Percentiles rank a stretch among this genome's conserved stretches.
Evolutionary conservation across 1,140 invertebrate species (phyloP).

Genomic region (Drosophila albomicans): DNA sequence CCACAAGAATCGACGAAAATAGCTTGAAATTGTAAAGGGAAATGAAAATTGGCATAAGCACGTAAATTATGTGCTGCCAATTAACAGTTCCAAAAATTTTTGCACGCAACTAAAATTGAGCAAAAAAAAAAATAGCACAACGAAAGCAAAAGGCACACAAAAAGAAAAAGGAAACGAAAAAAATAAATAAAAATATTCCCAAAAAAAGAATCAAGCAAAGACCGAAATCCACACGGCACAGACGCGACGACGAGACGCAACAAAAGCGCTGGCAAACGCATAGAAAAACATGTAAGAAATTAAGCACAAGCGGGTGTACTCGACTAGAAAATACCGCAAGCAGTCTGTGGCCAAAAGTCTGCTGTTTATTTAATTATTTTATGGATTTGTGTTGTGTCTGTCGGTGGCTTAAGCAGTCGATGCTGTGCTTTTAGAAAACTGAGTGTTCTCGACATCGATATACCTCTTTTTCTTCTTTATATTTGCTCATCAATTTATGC

Average conservation of each 20-base stretch:
- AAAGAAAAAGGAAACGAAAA: conserved; percentile 1
- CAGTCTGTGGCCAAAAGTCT: neutral
- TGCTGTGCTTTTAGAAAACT: no score
- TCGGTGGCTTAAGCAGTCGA: neutral
- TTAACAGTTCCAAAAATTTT: conserved; percentile 70
- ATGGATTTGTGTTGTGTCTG: neutral
- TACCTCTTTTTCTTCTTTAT: neutral
- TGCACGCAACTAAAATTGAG: conserved; percentile 57
- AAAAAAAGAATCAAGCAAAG: conserved; percentile 37
- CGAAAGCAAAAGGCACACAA: conserved; percentile 1
- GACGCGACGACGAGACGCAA: neutral
- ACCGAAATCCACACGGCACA: conserved; percentile 14
- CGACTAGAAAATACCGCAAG: conserved; percentile 6
- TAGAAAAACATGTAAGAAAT: conserved; percentile 15
- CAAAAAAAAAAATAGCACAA: conserved; percentile 36
- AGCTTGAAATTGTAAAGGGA: conserved; percentile 55
- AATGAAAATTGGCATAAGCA: conserved; percentile 79
- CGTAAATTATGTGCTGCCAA: conserved; percentile 82
- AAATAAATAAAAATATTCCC: conserved; percentile 62
- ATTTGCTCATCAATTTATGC: no score
- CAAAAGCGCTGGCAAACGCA: conserved; percentile 18
- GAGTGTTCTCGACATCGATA: no score
- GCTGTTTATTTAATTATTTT: neutral
- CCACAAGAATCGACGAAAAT: conserved; percentile 50
- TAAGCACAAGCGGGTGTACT: no score